Evolutionary conservation across 2,888 invertebrate genomes (phyloP), one percentile per base, ranked within the genome.

Genomic region (Athalia circularis): DNA sequence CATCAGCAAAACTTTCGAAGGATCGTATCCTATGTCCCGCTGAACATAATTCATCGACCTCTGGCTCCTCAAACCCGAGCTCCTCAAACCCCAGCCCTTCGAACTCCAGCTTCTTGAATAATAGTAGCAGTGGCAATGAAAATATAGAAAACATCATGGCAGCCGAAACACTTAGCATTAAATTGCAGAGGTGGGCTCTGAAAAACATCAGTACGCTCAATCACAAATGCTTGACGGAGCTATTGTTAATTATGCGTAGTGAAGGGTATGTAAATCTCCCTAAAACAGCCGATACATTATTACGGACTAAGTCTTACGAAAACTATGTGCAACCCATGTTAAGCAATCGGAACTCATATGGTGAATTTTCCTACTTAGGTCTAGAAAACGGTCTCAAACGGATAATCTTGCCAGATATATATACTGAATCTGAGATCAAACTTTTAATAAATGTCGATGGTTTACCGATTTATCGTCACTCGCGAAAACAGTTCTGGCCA

Each of bases 401-500:
- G 11, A 52, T 54, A 68, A 68, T 68, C 52, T 52, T 29, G 29
- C 3, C 9, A 0, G n/a, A 68, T 52, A 68, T 5, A 43, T 68
- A 43, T 43, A 54, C 52, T 52, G 74, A 74, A 8, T 5, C 61
- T 8, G 64, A 54, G 52, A 76, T 76, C 48, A 15, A 54, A 50
- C 7, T 76, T n/a, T 29, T 76, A 52, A 43, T 84, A 9, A 84
- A 82, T 77, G 77, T 82, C 13, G 81, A 83, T 78, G 83, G 81
- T 6, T 64, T 84, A 47, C 82, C 83, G 15, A 80, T 83, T 64
- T 82, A 83, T 74, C 80, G 79, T 65, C 80, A 82, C 70, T 77
- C 78, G 9, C 82, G 81, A 61, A 50, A 76, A 76, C 82, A 84
- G 80, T 82, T 84, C 79, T 84, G 84, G 82, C 82, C 84, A 47